A percentile compares a stretch with the other conserved stretches of the same genome.
Conservation (phyloP, 2,888 invertebrate species). For the Dynastes tityus region DNA sequence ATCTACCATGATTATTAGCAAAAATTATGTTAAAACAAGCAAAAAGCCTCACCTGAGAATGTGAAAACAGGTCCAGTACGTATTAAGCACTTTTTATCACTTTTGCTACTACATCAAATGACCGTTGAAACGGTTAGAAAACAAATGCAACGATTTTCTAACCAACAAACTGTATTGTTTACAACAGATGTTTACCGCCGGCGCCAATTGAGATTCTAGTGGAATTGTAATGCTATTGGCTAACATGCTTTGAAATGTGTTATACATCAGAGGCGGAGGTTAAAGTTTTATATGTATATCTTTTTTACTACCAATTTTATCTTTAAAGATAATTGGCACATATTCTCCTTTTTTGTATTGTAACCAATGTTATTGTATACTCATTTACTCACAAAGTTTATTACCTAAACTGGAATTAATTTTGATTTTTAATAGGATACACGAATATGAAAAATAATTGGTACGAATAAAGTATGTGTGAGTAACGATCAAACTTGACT, state of each 20-base stretch:
- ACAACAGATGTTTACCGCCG: slow-evolving; percentile 55
- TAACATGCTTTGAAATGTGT: background rate
- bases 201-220: slow-evolving; percentile 45
- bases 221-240: slow-evolving; percentile 12
- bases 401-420: too few species aligned
- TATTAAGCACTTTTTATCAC: slow-evolving; percentile 22
- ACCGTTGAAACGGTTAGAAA: slow-evolving; percentile 53
- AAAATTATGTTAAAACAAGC: background rate
- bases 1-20: background rate
- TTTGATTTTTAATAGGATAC: too few species aligned
- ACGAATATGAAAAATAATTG: too few species aligned
- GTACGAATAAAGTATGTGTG: too few species aligned
- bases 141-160: slow-evolving; percentile 51
- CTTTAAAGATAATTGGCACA: too few species aligned
- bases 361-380: too few species aligned
- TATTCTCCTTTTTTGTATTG: too few species aligned
- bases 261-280: background rate
- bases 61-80: background rate
- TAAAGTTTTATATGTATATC: slow-evolving; percentile 9
- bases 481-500: too few species aligned
- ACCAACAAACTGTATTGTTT: slow-evolving; percentile 53
- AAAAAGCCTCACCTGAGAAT: slow-evolving; percentile 14
- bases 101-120: slow-evolving; percentile 21
- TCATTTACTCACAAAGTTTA: too few species aligned
- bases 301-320: background rate